These are phyloP conservation scores for Synergus gifuensis DNA, from an alignment of 2,888 invertebrate species.

Conservation along the genomic window DNA sequence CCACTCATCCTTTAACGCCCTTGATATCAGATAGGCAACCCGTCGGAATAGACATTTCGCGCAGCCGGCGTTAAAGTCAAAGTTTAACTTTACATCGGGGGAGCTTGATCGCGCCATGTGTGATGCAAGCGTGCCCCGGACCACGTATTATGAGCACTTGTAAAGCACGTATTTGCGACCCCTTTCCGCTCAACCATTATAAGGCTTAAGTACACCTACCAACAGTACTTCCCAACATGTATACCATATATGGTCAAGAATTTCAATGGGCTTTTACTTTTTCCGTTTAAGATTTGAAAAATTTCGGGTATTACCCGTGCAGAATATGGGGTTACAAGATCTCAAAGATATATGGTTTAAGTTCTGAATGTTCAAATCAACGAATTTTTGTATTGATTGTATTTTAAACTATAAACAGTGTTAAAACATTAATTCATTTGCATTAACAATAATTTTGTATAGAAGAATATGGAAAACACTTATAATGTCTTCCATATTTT, in stretches of 20 bases:
- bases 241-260: constrained; percentile 55
- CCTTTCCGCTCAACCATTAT: constrained; percentile 42
- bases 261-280: constrained; percentile 21
- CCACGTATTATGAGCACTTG: constrained; percentile 68
- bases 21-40: constrained; percentile 58
- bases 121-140: constrained; percentile 65
- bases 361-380: no score
- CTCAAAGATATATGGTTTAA: no score
- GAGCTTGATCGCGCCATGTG: constrained; percentile 72
- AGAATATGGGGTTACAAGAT: no score
- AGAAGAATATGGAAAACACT: no score
- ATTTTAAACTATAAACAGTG: no score
- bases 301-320: not conserved
- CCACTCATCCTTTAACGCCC: constrained; percentile 29
- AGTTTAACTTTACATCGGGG: constrained; percentile 75
- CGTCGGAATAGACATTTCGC: constrained; percentile 71
- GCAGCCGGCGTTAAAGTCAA: constrained; percentile 74
- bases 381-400: no score
- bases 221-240: constrained; percentile 31
- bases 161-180: constrained; percentile 66
- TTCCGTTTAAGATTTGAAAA: not conserved
- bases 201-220: constrained; percentile 15
- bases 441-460: no score
- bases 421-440: no score
- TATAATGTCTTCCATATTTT: no score